These are phyloP conservation scores for Phortica variegata DNA, from an alignment of 1,140 invertebrate species.

Conservation along the genomic window DNA sequence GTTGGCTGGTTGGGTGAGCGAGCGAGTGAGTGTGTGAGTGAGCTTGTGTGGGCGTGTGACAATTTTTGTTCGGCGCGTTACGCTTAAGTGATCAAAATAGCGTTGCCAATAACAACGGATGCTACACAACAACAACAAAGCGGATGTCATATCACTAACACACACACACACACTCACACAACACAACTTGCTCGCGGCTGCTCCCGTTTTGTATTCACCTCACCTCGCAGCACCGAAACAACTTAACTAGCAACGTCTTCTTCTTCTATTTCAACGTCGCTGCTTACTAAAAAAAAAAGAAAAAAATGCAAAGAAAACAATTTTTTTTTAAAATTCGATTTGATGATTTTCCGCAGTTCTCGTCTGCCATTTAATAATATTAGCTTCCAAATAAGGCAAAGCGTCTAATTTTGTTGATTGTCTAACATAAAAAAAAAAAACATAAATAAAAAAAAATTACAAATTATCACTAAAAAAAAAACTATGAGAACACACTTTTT, in stretches of 20 bases:
- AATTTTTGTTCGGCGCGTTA: slow-evolving; percentile 30
- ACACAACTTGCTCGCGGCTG: slow-evolving; percentile 21
- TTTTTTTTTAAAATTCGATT: slow-evolving; percentile 37
- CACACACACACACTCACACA: slow-evolving; percentile 5
- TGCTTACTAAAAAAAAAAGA: slow-evolving; percentile 17
- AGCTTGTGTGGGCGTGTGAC: too few species aligned
- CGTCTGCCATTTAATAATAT: slow-evolving; percentile 42
- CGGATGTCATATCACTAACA: too few species aligned
- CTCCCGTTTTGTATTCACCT: slow-evolving; percentile 3
- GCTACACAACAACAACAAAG: too few species aligned
- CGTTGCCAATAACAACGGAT: slow-evolving; percentile 9
- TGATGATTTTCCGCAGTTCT: slow-evolving; percentile 28
- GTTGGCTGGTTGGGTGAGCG: too few species aligned
- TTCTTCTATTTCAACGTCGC: slow-evolving; percentile 16
- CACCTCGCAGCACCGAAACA: too few species aligned
- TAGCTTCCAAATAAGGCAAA: slow-evolving; percentile 38
- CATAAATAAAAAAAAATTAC: slow-evolving; percentile 19
- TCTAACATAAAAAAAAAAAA: slow-evolving; percentile 29
- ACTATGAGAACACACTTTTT: slow-evolving; percentile 29
- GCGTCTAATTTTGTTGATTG: slow-evolving; percentile 53
- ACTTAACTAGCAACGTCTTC: too few species aligned
- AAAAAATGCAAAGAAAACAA: slow-evolving; percentile 29
- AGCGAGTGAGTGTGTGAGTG: too few species aligned
- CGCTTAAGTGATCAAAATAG: slow-evolving; percentile 7
- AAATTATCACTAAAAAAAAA: slow-evolving; percentile 31